Conservation (phyloP, 2,888 invertebrate genomes). For the Meiosimyza platycephala region DNA sequence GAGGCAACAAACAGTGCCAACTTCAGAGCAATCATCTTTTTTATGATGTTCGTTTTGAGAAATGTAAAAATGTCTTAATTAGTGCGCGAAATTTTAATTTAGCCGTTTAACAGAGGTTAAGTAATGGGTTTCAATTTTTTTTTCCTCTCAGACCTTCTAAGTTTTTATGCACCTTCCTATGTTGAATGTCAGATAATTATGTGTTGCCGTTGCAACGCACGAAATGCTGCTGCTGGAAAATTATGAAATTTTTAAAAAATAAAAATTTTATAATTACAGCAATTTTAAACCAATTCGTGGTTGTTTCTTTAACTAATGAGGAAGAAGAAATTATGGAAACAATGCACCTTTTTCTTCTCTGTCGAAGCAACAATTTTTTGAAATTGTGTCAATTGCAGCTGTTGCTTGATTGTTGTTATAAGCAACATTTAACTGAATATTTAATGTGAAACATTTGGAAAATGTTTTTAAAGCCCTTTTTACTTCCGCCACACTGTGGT, state of each 20-base stretch:
- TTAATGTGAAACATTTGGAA: no score
- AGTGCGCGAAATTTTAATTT: constrained; percentile 22
- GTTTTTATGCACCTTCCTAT: no score
- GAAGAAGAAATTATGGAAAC: no score
- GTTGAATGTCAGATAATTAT: neutral
- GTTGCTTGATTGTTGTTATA: no score
- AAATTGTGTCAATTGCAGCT: constrained; percentile 3
- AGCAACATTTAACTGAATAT: no score
- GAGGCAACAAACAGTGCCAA: neutral
- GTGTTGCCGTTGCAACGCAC: neutral
- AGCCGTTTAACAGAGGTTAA: constrained; percentile 8
- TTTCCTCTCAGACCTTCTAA: neutral
- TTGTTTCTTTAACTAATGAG: no score
- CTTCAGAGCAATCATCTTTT: constrained; percentile 11
- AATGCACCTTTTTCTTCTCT: neutral
- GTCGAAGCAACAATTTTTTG: neutral
- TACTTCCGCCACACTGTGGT: no score
- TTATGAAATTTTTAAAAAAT: constrained; percentile 14
- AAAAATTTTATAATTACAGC: constrained; percentile 12
- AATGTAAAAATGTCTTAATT: constrained; percentile 20
- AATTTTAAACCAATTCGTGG: neutral
- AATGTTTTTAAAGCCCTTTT: no score
- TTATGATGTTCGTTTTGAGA: constrained; percentile 16
- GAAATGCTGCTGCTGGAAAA: neutral
- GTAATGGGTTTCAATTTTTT: no score